These are phyloP conservation scores for Tychaedon coryphoeus DNA, from an alignment of 2,113 vertebrate genomes.

Conservation along the genomic window DNA sequence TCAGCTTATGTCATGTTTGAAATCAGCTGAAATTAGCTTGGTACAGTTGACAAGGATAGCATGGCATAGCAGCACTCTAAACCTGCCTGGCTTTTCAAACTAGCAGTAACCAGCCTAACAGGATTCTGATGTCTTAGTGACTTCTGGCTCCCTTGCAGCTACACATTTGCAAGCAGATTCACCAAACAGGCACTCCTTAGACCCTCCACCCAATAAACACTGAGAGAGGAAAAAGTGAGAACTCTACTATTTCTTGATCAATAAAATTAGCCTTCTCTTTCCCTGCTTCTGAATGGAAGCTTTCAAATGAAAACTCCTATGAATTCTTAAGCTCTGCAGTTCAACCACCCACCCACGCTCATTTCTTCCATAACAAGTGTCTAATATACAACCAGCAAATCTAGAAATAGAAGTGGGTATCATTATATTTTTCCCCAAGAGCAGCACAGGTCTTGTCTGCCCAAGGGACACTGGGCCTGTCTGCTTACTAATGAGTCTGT, in stretches of 20 bases:
- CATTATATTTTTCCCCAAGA: not conserved
- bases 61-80: not conserved
- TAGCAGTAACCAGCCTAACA: not conserved
- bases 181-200: not conserved
- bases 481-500: not conserved
- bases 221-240: not conserved
- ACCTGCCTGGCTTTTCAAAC: not conserved
- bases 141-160: not conserved
- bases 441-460: not conserved
- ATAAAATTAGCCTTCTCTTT: not conserved
- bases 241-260: not conserved
- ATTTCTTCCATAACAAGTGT: constrained; percentile 2
- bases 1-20: not conserved
- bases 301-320: not conserved
- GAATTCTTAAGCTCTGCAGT: not conserved
- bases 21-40: constrained; percentile 13
- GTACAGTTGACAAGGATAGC: not conserved
- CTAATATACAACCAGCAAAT: not conserved
- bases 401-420: constrained; percentile 8
- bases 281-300: not conserved
- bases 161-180: not conserved
- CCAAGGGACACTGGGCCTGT: not conserved
- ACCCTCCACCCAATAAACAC: not conserved
- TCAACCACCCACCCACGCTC: not conserved
- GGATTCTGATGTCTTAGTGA: not conserved